Evolutionary conservation across 2,888 invertebrate species (phyloP).

Genomic region (Euplexia lucipara): DNA sequence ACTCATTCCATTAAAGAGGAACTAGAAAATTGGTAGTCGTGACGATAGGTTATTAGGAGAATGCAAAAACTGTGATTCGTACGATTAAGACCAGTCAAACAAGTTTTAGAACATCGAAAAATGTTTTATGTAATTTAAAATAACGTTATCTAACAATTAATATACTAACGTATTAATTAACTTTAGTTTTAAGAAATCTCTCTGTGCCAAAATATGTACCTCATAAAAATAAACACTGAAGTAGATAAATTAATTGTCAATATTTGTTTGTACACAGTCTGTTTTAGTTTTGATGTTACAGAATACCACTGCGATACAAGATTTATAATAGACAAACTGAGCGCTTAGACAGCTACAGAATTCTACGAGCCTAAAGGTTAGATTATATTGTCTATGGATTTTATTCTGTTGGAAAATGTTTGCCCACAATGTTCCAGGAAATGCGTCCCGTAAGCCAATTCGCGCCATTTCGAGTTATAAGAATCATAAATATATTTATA

Average conservation of each 20-base stretch:
- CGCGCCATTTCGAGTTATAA: constrained; percentile 38
- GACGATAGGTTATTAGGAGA: constrained; percentile 88
- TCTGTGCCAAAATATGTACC: constrained; percentile 96
- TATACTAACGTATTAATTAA: constrained; percentile 87
- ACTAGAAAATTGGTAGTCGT: constrained; percentile 85
- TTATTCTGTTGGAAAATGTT: constrained; percentile 60
- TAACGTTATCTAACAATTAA: constrained; percentile 82
- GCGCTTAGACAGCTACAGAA: constrained; percentile 34
- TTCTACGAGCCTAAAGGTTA: constrained; percentile 53
- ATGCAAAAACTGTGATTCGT: constrained; percentile 91
- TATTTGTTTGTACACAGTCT: constrained; percentile 82
- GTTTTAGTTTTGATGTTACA: constrained; percentile 74
- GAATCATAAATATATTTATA: constrained; percentile 37
- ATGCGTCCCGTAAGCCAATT: constrained; percentile 22
- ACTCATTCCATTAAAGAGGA: constrained; percentile 86
- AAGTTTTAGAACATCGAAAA: constrained; percentile 91
- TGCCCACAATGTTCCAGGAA: constrained; percentile 56
- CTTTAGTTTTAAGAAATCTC: constrained; percentile 91
- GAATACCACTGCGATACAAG: constrained; percentile 51
- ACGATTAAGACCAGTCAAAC: constrained; percentile 91
- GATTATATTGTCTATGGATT: constrained; percentile 43
- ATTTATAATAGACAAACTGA: constrained; percentile 43
- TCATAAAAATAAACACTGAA: constrained; percentile 92
- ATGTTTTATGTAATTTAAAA: constrained; percentile 86
- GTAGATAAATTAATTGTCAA: constrained; percentile 87